phyloP scores from a whole-genome alignment of 2,888 invertebrate genomes.

The Sinopyrophorus schimmeli region DNA sequence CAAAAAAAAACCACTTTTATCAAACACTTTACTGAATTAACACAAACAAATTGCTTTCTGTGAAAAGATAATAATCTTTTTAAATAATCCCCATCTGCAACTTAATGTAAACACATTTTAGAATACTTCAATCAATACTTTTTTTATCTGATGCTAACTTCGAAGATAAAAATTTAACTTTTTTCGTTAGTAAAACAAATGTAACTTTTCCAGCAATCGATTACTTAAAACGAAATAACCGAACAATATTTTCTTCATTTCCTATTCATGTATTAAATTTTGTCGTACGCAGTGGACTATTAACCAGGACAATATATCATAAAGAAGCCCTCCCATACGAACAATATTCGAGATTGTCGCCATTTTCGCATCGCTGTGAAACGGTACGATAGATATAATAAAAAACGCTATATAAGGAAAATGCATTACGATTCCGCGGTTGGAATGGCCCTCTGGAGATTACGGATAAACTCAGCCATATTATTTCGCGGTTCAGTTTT shows the following conservation, averaged over 20 bases:
- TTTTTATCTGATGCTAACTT: too few species aligned
- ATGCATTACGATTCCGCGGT: constrained; percentile 56
- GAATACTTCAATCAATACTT: too few species aligned
- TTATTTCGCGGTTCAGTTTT: constrained; percentile 49
- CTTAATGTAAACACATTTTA: too few species aligned
- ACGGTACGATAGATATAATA: constrained; percentile 55
- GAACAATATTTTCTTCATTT: not conserved
- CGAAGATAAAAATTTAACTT: not conserved
- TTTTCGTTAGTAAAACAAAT: not conserved
- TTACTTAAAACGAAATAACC: not conserved
- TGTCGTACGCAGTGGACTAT: constrained; percentile 26
- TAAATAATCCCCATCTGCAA: too few species aligned
- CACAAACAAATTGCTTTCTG: too few species aligned
- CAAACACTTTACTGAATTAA: constrained; percentile 20
- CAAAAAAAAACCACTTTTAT: constrained; percentile 16
- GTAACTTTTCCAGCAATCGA: not conserved
- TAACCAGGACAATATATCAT: constrained; percentile 38
- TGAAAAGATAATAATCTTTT: too few species aligned
- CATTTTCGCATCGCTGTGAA: constrained; percentile 49
- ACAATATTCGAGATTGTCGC: constrained; percentile 55
- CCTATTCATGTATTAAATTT: constrained; percentile 5
- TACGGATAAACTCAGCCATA: constrained; percentile 52
- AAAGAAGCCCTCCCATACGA: constrained; percentile 46
- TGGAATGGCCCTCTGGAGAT: constrained; percentile 53
- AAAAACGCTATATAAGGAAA: constrained; percentile 57